These are phyloP conservation scores for Osmerus eperlanus DNA, from an alignment of 2,113 vertebrate species.

Conservation along the genomic window DNA sequence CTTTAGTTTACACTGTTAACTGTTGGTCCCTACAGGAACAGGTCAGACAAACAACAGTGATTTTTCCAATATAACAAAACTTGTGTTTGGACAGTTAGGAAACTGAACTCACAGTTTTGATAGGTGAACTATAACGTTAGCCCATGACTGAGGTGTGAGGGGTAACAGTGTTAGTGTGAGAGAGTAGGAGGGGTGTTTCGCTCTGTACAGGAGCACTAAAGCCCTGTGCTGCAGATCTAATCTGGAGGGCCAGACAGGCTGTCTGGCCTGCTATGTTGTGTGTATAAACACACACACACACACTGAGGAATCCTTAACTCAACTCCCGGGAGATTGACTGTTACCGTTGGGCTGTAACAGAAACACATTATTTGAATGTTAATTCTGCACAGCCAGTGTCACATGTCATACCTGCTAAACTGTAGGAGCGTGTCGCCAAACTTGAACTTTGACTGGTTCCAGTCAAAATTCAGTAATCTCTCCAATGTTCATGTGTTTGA, in stretches of 20 bases:
- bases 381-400: not conserved
- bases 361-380: not conserved
- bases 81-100: not conserved
- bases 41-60: too few species aligned
- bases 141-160: not conserved
- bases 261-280: constrained; percentile 48
- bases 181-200: not conserved
- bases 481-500: too few species aligned
- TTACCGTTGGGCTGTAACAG: constrained; percentile 29
- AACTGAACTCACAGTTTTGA: too few species aligned
- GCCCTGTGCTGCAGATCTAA: constrained; percentile 52
- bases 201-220: constrained; percentile 23
- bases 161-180: not conserved
- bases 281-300: constrained; percentile 20
- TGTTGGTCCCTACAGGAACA: not conserved
- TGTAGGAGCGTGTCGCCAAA: too few species aligned
- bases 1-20: too few species aligned
- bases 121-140: too few species aligned
- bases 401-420: not conserved
- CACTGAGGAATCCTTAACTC: constrained; percentile 60
- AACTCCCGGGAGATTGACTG: constrained; percentile 37
- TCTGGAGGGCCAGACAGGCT: constrained; percentile 53
- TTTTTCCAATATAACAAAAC: too few species aligned
- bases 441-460: too few species aligned
- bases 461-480: too few species aligned